These are phyloP conservation scores for Parascotia fuliginaria DNA, from an alignment of 2,888 invertebrate genomes.

Conservation along the genomic window DNA sequence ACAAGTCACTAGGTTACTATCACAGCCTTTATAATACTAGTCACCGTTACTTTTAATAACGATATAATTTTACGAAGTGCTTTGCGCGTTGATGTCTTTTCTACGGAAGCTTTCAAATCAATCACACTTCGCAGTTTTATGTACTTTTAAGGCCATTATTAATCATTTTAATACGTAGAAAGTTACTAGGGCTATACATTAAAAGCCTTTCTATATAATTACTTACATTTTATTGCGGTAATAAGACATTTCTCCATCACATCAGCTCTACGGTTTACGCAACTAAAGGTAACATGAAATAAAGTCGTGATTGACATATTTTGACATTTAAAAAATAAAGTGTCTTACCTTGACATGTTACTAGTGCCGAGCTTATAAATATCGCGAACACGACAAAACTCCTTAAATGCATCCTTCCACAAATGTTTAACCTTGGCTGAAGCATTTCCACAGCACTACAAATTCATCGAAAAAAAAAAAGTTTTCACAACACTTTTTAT, in stretches of 20 bases:
- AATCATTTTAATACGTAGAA: background rate
- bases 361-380: conserved; percentile 56
- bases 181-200: background rate
- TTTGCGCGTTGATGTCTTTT: conserved; percentile 63
- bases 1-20: too few species aligned
- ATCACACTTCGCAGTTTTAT: background rate
- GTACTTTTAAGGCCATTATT: background rate
- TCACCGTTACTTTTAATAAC: background rate
- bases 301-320: conserved; percentile 21
- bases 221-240: background rate
- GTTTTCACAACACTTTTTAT: conserved; percentile 54
- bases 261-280: conserved; percentile 4
- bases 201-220: conserved; percentile 4
- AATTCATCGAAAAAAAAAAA: conserved; percentile 56
- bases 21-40: too few species aligned
- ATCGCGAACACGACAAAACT: conserved; percentile 56
- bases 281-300: conserved; percentile 16
- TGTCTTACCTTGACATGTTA: conserved; percentile 78
- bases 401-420: conserved; percentile 60
- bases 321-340: conserved; percentile 31
- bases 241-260: background rate
- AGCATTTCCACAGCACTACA: conserved; percentile 64
- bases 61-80: background rate
- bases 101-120: conserved; percentile 25
- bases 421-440: conserved; percentile 73